phyloP scores from a whole-genome alignment of 1,140 invertebrate species.

The Phocides pigmalion region DNA sequence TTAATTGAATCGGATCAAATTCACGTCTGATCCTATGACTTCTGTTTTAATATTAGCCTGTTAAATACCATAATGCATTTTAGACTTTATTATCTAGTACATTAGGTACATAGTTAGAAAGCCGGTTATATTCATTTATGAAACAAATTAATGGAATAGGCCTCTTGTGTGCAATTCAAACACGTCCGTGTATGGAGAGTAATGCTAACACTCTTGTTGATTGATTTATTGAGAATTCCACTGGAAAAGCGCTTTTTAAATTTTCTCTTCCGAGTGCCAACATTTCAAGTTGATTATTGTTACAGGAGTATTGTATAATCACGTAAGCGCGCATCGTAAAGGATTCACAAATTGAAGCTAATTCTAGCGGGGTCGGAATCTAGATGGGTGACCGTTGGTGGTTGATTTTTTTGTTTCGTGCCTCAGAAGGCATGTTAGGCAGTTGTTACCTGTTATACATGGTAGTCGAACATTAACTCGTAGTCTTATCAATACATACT shows the following conservation, averaged over 20 bases:
- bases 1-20: slow-evolving; percentile 25
- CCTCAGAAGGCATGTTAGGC: too few species aligned
- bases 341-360: too few species aligned
- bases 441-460: too few species aligned
- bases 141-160: slow-evolving; percentile 27
- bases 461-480: too few species aligned
- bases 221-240: slow-evolving; percentile 28
- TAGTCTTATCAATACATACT: too few species aligned
- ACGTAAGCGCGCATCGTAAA: too few species aligned
- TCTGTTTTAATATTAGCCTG: slow-evolving; percentile 19
- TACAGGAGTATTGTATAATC: too few species aligned
- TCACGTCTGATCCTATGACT: slow-evolving; percentile 20
- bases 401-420: too few species aligned
- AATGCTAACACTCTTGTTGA: slow-evolving; percentile 28
- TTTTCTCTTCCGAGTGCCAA: background rate
- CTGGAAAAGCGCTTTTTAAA: slow-evolving; percentile 10
- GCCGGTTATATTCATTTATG: slow-evolving; percentile 19
- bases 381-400: too few species aligned
- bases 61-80: background rate
- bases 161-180: slow-evolving; percentile 31
- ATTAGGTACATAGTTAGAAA: slow-evolving; percentile 2
- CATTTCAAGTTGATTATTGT: background rate
- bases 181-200: slow-evolving; percentile 22
- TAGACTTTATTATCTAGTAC: slow-evolving; percentile 1
- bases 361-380: too few species aligned